These are phyloP conservation scores for Latrodectus hesperus DNA, from an alignment of 2,888 invertebrate genomes.

Conservation along the genomic window DNA sequence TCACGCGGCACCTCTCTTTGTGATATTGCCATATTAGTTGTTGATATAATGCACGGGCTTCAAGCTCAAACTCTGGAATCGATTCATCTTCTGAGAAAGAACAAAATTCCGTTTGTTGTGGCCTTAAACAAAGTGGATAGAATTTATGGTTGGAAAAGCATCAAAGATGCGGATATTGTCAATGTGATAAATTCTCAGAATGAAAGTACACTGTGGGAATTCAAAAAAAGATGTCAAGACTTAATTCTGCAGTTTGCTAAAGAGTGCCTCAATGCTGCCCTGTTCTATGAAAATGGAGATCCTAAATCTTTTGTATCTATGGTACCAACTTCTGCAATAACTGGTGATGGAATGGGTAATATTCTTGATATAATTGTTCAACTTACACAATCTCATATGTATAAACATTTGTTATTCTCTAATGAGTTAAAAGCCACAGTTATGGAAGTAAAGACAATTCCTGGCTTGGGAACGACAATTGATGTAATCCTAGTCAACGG, in stretches of 20 bases:
- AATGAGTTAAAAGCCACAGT: constrained; percentile 86
- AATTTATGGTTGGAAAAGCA: constrained; percentile 89
- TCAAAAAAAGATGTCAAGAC: constrained; percentile 90
- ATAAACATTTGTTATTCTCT: constrained; percentile 91
- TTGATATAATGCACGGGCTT: constrained; percentile 99
- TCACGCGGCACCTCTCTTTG: constrained; percentile 98
- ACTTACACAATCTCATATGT: constrained; percentile 90
- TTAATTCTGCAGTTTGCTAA: constrained; percentile 95
- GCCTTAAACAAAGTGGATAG: constrained; percentile 91
- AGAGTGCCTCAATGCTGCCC: constrained; percentile 94
- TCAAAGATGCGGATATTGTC: constrained; percentile 89
- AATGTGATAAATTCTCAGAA: constrained; percentile 92
- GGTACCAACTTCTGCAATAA: constrained; percentile 97
- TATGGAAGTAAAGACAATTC: constrained; percentile 85
- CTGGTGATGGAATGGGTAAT: constrained; percentile 99
- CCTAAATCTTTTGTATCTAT: constrained; percentile 93
- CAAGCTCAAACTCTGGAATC: constrained; percentile 99
- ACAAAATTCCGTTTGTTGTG: constrained; percentile 97
- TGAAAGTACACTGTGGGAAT: constrained; percentile 91
- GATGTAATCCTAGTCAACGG: constrained; percentile 99
- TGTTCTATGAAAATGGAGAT: constrained; percentile 97
- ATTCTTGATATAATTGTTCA: constrained; percentile 93
- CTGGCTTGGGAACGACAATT: constrained; percentile 97
- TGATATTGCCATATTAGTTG: constrained; percentile 98
- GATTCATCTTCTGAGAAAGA: constrained; percentile 92